Evolutionary conservation across 2,113 vertebrate species (phyloP).

Genomic region (Coptodon bakossiorum): DNA sequence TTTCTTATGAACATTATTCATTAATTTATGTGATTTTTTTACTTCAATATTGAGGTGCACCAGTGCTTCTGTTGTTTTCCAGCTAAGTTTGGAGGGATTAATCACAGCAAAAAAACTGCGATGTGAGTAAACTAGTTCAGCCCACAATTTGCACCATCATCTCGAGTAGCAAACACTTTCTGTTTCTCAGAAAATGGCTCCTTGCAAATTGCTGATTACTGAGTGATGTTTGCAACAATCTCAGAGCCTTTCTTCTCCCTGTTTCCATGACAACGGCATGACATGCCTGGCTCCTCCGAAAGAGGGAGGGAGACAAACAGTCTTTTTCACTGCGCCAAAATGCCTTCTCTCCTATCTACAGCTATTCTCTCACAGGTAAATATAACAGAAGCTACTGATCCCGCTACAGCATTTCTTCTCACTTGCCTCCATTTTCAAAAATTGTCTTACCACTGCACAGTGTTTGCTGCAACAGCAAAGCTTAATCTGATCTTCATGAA

Average conservation of each 20-base stretch:
- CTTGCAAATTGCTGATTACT: conserved; percentile 67
- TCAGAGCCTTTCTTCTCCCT: conserved; percentile 66
- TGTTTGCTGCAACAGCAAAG: neutral
- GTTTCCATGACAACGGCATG: conserved; percentile 78
- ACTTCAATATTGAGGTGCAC: neutral
- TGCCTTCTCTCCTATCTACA: conserved; percentile 26
- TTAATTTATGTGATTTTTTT: neutral
- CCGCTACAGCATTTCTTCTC: neutral
- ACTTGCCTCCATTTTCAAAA: neutral
- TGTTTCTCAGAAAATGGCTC: conserved; percentile 68
- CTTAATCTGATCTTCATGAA: neutral
- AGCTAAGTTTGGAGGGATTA: neutral
- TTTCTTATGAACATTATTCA: neutral
- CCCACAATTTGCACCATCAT: conserved; percentile 38
- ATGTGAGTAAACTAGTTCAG: neutral
- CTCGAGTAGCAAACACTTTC: conserved; percentile 22
- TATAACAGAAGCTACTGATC: neutral
- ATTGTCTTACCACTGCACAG: neutral
- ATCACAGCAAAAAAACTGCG: neutral
- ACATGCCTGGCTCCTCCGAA: conserved; percentile 58
- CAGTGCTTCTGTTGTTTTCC: neutral
- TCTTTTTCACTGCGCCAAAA: conserved; percentile 60
- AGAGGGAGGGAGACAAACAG: conserved; percentile 50
- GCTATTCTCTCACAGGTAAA: conserved; percentile 16
- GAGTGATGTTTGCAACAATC: conserved; percentile 68